Base-by-base conservation (phyloP, 2,113 vertebrate species). In the Catagonus wagneri region DNA sequence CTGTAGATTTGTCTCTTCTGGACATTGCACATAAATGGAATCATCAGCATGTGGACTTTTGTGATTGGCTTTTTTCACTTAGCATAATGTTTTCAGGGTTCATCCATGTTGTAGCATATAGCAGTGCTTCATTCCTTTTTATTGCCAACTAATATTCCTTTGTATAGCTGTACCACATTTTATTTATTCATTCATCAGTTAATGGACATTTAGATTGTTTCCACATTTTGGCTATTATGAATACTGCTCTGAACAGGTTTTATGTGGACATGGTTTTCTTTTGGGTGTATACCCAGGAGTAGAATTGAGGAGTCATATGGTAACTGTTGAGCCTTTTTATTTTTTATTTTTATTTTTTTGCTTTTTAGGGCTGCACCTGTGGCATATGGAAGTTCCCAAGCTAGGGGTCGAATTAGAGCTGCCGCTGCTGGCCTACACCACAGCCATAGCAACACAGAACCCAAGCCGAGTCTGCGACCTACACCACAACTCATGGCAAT, bases 101-200 rank as follows among this genome's bases (percentile, higher is more conserved):
- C 36, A 74, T 83, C 52, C n/a, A 12, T 93, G 72, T 90, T 25
- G 6, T 79, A 72, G 32, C 56, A 32, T 78, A 14, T 63, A 29
- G 61, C 61, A 85, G n/a, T 65, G 54, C 36, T 88, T 78, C 19
- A 79, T 83, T 74, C 65, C 15, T 79, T 92, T 87, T 92, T 85
- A 74, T 95, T 92, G 80, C 61, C 65, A 32, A 93, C 52, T 92
- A 95, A 71, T 68, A 85, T 27, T 88, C 34, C 50, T 36, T 79
- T 88, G n/a, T 66, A 60, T 93, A 39, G 50, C 10, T 58, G 23
- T 68, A 79, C 34, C 13, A 79, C 15, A 23, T 83, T 68, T 34
- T 83, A 34, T 58, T 78, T 71, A 72, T 63, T 14, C 14, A 23
- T 79, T 91, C 13, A 89, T 60, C 27, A 68, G 11, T 84, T 89